Conservation (phyloP, 1,140 invertebrate genomes). For the Eubasilissa regina region DNA sequence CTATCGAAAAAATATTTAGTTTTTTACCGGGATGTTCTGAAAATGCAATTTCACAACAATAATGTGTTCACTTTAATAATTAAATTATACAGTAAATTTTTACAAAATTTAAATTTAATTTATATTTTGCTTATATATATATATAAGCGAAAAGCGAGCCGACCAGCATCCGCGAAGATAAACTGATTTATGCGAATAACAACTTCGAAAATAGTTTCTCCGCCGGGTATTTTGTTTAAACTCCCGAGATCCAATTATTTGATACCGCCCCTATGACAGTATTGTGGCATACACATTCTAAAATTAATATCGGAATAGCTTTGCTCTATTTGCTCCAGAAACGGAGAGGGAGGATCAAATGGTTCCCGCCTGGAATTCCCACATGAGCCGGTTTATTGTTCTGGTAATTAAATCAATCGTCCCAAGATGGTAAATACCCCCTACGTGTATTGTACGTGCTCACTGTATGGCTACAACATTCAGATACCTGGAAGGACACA, state of each 20-base stretch:
- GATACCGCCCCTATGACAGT: constrained; percentile 8
- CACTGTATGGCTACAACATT: background rate
- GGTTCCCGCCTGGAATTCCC: background rate
- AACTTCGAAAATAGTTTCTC: constrained; percentile 1
- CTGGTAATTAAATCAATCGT: constrained; percentile 26
- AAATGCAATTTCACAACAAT: too few species aligned
- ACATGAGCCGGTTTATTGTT: constrained; percentile 23
- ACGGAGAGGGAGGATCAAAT: background rate
- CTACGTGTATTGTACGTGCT: background rate
- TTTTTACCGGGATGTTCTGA: too few species aligned
- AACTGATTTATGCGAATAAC: background rate
- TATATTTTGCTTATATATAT: too few species aligned
- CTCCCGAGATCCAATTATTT: constrained; percentile 28
- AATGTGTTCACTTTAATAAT: too few species aligned
- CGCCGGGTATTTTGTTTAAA: background rate
- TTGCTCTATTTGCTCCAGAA: constrained; percentile 17
- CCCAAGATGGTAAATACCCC: background rate
- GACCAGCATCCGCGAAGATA: background rate
- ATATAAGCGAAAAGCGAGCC: too few species aligned
- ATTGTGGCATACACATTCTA: constrained; percentile 4
- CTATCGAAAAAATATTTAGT: too few species aligned
- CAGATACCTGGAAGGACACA: background rate
- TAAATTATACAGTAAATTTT: too few species aligned
- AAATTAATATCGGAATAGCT: constrained; percentile 21
- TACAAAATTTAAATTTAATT: too few species aligned